Conservation (phyloP, 2,113 vertebrate genomes). For the Spea multiplicata region DNA sequence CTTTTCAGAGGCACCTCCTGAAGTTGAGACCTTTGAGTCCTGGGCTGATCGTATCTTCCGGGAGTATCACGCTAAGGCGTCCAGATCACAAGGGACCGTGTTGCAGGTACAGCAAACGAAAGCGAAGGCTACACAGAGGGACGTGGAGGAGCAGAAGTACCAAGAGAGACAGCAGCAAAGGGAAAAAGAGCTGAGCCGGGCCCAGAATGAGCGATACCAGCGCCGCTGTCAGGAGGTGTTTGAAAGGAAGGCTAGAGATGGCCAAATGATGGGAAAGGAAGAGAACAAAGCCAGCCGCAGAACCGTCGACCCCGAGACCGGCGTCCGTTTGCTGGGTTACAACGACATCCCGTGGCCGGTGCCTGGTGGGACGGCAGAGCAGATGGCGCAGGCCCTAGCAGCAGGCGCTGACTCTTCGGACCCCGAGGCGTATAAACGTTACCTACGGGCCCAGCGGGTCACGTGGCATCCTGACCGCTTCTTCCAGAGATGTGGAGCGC, state of each 20-base stretch:
- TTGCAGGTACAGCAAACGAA: neutral
- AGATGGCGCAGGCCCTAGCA: constrained; percentile 78
- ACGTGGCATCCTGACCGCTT: constrained; percentile 88
- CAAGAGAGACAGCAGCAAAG: constrained; percentile 47
- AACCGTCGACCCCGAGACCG: neutral
- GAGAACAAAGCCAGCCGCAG: constrained; percentile 55
- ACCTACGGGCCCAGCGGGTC: constrained; percentile 73
- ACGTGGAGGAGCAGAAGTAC: constrained; percentile 50
- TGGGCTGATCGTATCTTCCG: constrained; percentile 77
- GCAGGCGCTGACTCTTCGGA: constrained; percentile 71
- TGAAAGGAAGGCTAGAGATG: constrained; percentile 40
- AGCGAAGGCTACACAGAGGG: neutral
- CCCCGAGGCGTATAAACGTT: constrained; percentile 62
- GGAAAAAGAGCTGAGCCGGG: constrained; percentile 53
- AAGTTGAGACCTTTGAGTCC: constrained; percentile 73
- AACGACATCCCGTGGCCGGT: constrained; percentile 81
- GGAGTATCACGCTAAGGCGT: constrained; percentile 68
- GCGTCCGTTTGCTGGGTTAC: constrained; percentile 64
- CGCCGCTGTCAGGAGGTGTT: constrained; percentile 62
- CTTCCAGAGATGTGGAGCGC: constrained; percentile 74
- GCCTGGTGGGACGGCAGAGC: constrained; percentile 66
- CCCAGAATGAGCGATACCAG: constrained; percentile 61
- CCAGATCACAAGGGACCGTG: neutral
- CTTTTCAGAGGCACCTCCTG: constrained; percentile 60
- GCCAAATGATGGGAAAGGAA: constrained; percentile 56